phyloP scores from a whole-genome alignment of 2,888 invertebrate species.

The Cinara cedri region DNA sequence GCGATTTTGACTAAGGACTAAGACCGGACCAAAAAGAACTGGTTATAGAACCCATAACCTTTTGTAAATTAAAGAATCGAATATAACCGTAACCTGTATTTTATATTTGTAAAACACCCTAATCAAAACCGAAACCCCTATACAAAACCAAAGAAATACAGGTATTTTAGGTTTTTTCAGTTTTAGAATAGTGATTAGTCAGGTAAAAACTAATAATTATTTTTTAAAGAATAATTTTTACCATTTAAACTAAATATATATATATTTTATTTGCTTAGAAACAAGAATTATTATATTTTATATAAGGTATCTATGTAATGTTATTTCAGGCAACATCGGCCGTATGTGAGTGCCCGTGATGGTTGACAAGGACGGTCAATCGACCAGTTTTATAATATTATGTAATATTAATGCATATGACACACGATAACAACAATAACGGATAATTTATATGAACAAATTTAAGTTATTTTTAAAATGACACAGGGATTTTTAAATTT shows the following conservation, averaged over 20 bases:
- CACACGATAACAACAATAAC: not conserved
- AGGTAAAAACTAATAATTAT: not conserved
- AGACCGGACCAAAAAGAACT: not conserved
- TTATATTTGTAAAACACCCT: not conserved
- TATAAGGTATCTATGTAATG: not conserved
- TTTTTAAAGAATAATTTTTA: not conserved
- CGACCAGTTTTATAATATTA: too few relatives aligned
- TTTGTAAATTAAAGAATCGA: not conserved
- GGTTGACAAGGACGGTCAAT: too few relatives aligned
- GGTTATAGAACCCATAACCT: not conserved
- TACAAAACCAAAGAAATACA: not conserved
- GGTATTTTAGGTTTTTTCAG: not conserved
- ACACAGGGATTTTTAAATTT: not conserved
- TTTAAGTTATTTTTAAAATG: not conserved
- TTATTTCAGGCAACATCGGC: not conserved
- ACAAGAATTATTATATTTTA: too few relatives aligned
- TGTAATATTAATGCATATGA: too few relatives aligned
- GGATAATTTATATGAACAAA: constrained; percentile 1
- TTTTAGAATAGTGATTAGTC: not conserved
- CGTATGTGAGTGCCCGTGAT: not conserved
- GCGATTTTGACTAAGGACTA: not conserved
- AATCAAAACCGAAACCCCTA: not conserved
- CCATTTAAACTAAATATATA: too few relatives aligned
- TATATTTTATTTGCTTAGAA: not conserved
- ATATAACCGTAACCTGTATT: not conserved